A percentile compares a stretch with the other conserved stretches of the same genome.
phyloP scores from a whole-genome alignment of 2,888 invertebrate species.

The Unio pictorum region DNA sequence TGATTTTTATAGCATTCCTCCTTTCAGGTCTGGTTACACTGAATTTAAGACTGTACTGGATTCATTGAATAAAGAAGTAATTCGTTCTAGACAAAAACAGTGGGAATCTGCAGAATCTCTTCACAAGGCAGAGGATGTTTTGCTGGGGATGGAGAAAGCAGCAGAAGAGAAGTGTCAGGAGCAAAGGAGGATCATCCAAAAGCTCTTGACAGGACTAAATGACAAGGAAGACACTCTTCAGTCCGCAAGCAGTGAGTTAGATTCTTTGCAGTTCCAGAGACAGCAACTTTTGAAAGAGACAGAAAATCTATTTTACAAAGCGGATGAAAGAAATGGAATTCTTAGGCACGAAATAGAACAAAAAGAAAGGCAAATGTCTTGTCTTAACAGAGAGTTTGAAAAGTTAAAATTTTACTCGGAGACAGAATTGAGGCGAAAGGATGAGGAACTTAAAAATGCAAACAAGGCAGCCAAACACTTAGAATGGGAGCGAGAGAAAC shows the following conservation, averaged over 20 bases:
- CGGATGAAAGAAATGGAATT: constrained; percentile 42
- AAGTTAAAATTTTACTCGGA: constrained; percentile 28
- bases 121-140: constrained; percentile 45
- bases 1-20: no score
- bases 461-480: constrained; percentile 25
- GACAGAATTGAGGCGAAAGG: constrained; percentile 34
- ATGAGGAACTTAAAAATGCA: constrained; percentile 34
- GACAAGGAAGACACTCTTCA: constrained; percentile 41
- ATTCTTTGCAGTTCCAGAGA: constrained; percentile 40
- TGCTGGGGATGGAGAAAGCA: constrained; percentile 44
- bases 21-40: no score
- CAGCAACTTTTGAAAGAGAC: constrained; percentile 44
- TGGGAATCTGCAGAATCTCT: constrained; percentile 48
- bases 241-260: constrained; percentile 32
- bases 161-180: constrained; percentile 46
- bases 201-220: constrained; percentile 41
- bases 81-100: constrained; percentile 41
- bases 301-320: constrained; percentile 45
- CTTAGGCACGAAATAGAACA: constrained; percentile 38
- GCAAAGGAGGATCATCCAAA: constrained; percentile 46
- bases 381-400: constrained; percentile 43
- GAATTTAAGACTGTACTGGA: constrained; percentile 5
- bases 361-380: constrained; percentile 36
- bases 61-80: constrained; percentile 39
- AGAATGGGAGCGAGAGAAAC: constrained; percentile 38